These are phyloP conservation scores for Tuta absoluta DNA, from an alignment of 2,888 invertebrate genomes.

Conservation along the genomic window DNA sequence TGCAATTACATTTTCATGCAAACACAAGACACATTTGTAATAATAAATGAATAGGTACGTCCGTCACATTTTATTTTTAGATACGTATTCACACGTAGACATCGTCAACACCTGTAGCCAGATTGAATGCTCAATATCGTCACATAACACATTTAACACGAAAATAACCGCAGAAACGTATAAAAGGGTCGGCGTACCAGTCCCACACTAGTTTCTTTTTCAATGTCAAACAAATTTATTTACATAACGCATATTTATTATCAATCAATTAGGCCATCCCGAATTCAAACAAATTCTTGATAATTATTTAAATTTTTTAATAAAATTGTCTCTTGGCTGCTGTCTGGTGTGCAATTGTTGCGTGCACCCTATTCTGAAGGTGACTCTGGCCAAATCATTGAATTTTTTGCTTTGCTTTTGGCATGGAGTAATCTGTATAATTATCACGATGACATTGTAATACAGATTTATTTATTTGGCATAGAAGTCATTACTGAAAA, in stretches of 20 bases:
- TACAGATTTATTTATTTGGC: not conserved
- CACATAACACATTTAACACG: constrained; percentile 8
- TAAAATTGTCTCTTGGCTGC: too few species aligned
- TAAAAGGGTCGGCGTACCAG: not conserved
- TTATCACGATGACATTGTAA: not conserved
- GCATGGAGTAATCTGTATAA: constrained; percentile 18
- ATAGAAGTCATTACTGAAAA: constrained; percentile 40
- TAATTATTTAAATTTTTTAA: too few species aligned
- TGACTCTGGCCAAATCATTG: not conserved
- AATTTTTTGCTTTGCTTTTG: constrained; percentile 12
- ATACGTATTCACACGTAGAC: not conserved
- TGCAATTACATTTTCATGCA: not conserved
- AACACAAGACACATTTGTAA: not conserved
- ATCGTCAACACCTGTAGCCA: constrained; percentile 12
- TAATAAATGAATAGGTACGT: too few species aligned
- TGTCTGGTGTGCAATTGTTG: too few species aligned
- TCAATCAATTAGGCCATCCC: too few species aligned
- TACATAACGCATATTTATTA: too few species aligned
- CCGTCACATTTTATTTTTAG: constrained; percentile 5
- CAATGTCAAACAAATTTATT: too few species aligned
- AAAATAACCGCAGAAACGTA: constrained; percentile 8
- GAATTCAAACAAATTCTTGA: too few species aligned
- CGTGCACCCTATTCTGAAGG: not conserved
- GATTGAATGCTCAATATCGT: constrained; percentile 13
- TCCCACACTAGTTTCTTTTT: too few species aligned